Base-by-base conservation (phyloP, 2,888 invertebrate genomes). In the Drosophila formosana region DNA sequence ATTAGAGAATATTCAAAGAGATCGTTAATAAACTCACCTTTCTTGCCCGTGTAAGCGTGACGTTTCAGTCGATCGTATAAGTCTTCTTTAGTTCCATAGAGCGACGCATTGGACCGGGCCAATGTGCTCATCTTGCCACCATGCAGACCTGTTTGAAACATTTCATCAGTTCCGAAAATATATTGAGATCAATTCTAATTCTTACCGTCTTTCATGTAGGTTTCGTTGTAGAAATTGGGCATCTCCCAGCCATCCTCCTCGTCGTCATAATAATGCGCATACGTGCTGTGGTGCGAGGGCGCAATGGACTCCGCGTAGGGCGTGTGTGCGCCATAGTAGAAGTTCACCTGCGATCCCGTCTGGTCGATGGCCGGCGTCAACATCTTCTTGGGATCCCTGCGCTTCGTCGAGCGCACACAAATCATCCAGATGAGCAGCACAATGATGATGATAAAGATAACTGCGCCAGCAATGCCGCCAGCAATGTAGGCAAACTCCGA, bases 161-260 rank as follows among this genome's bases (percentile, higher is more conserved):
- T n/a, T 1, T 11, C 11, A 32, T 13, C 9, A 41, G 4, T 32
- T 9, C 18, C 18, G 18, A 18, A 18, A 18, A 18, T 1, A 18
- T 1, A 18, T 18, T 2, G 7, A 26, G 8, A 3, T 2, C 3
- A 11, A 25, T 6, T 7, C 18, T 4, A n/a, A 4, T 37, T 37
- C 86, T 83, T 71, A 92, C 92, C 95, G 93, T 97, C 97, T 93
- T 98, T 98, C 97, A 98, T 97, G 91, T 98, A 98, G 2, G 98
- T 97, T 93, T 98, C 98, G 92, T 98, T 98, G 93, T 98, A 98
- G 93, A 98, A 98, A 93, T 98, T 98, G 0, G 98, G 98, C 98
- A 98, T 98, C 91, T 98, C 98, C 98, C 98, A 98, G 50, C 98
- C 98, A 88, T 98, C 98, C 92, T 98, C 98, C 91, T 98, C 98